Base-by-base conservation (phyloP, 1,140 invertebrate genomes). In the Contarinia nasturtii region DNA sequence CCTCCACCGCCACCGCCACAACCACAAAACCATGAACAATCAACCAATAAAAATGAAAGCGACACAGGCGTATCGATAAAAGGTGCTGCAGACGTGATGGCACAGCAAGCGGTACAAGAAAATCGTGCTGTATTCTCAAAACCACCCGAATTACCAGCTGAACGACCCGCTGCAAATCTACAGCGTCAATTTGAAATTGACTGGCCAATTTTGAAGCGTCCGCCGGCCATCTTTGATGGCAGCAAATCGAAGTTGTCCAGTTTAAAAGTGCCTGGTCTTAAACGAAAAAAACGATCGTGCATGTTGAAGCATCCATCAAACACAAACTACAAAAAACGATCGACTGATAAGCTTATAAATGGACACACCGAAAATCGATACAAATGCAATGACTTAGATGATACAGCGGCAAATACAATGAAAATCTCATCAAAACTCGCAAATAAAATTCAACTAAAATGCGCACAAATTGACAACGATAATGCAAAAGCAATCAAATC, bases 81-180 rank as follows among this genome's bases (percentile, higher is more conserved):
- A 22, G 58, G 58, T 17, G 54, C 58, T 10, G 58, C 58, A 2
- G 51, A 47, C 18, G 54, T 53, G 21, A 51, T 58, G 3, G 58
- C 58, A 53, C 27, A 47, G 15, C 33, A 14, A 15, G 46, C 46
- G n/a, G 36, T 47, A 3, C 5, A 2, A 4, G 5, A 2, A 5
- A 15, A 15, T 47, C 19, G 20, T 14, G 46, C 46, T 19, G 37
- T 12, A 19, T 37, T 20, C 19, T 10, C 7, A 8, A 47, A 47
- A 37, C 46, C 46, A 2, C 46, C 46, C 12, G 46, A 47, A 40
- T 10, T 47, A 15, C 46, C 46, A 19, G 17, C 36, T 11, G 46
- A 47, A 37, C 8, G 46, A 19, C 46, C 46, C 4, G 17, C 20
- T 8, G 19, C 36, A 3, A 14, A 18, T 3, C 10, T 33, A 37